These are phyloP conservation scores for Tenebrio molitor DNA, from an alignment of 1,140 invertebrate species.

Conservation along the genomic window DNA sequence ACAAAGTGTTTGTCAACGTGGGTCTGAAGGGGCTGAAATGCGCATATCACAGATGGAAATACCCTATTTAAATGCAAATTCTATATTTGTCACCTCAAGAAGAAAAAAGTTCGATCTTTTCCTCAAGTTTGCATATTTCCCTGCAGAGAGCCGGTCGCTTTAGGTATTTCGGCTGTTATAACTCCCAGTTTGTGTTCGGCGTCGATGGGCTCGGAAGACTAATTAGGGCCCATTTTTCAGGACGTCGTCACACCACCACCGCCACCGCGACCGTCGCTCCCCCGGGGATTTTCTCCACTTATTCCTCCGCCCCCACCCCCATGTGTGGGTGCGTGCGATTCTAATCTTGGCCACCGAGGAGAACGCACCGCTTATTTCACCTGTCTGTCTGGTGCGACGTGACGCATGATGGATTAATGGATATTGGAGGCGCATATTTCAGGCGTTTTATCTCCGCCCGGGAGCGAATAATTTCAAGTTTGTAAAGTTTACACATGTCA, in stretches of 20 bases:
- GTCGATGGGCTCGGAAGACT: conserved; percentile 48
- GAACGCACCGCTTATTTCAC: conserved; percentile 3
- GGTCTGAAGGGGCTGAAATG: conserved; percentile 55
- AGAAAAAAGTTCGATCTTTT: conserved; percentile 65
- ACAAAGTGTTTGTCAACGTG: conserved; percentile 61
- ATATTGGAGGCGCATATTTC: conserved; percentile 60
- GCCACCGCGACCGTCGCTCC: too few species aligned
- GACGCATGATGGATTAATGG: conserved; percentile 61
- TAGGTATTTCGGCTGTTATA: conserved; percentile 42
- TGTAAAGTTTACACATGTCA: conserved; percentile 61
- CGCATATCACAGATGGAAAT: conserved; percentile 75
- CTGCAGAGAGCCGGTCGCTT: conserved; percentile 55
- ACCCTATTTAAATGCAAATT: conserved; percentile 81
- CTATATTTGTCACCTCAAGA: conserved; percentile 75
- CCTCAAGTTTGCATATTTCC: conserved; percentile 64
- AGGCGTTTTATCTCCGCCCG: conserved; percentile 57
- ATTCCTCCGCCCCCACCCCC: not conserved
- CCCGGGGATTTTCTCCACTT: too few species aligned
- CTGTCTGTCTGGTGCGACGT: conserved; percentile 30
- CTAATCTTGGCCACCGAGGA: not conserved
- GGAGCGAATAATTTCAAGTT: conserved; percentile 59
- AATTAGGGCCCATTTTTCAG: conserved; percentile 59
- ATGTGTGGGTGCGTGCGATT: not conserved
- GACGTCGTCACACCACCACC: not conserved
- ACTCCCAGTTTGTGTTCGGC: conserved; percentile 9